These are phyloP conservation scores for Thalassophryne amazonica DNA, from an alignment of 2,797 vertebrate genomes.

Conservation along the genomic window DNA sequence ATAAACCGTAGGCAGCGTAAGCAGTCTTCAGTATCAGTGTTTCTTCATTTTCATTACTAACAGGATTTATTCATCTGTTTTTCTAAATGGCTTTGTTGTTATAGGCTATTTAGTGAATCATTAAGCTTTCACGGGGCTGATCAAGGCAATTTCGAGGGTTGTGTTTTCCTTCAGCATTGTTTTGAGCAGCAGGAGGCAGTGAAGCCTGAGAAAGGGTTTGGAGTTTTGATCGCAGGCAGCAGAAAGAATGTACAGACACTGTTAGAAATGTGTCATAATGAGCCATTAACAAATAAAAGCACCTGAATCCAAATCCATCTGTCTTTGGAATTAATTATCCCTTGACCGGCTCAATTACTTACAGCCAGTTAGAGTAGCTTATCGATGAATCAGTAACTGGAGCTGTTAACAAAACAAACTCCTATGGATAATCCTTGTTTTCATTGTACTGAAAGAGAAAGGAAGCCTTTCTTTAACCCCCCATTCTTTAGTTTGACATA, in stretches of 20 bases:
- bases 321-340: constrained; percentile 64
- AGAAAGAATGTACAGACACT: neutral
- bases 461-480: constrained; percentile 51
- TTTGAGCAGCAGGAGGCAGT: constrained; percentile 27
- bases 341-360: constrained; percentile 70
- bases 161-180: constrained; percentile 16
- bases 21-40: neutral
- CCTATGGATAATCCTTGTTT: constrained; percentile 67
- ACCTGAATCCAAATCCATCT: constrained; percentile 54
- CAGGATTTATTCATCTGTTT: constrained; percentile 47
- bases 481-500: constrained; percentile 28
- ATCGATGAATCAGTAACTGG: constrained; percentile 67
- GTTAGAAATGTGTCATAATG: constrained; percentile 43
- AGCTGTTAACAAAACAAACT: constrained; percentile 64
- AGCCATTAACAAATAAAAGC: constrained; percentile 46
- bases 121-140: constrained; percentile 41
- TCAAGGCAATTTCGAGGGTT: constrained; percentile 44
- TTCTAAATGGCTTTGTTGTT: constrained; percentile 41
- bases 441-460: too few species aligned
- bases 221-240: constrained; percentile 20
- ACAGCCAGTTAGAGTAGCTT: constrained; percentile 57
- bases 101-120: constrained; percentile 47
- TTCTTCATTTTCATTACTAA: constrained; percentile 36
- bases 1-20: constrained; percentile 2
- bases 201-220: constrained; percentile 3